A percentile compares a stretch with the other conserved stretches of the same genome.
Evolutionary conservation across 2,888 invertebrate species (phyloP).

Genomic region (Cancer borealis): DNA sequence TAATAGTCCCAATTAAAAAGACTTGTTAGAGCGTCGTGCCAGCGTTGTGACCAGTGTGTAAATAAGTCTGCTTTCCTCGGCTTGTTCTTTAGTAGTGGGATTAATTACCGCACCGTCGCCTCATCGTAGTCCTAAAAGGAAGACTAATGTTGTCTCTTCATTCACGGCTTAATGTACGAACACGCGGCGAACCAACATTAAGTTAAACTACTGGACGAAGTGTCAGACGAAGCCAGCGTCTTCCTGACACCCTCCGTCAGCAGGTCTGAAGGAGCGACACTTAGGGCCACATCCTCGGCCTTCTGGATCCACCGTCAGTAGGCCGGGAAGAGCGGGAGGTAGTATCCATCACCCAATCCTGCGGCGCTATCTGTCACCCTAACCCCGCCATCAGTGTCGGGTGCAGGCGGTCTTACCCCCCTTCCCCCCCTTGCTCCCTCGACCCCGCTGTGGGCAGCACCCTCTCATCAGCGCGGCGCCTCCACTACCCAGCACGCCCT

Average conservation of each 20-base stretch:
- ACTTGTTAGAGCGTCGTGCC: not conserved
- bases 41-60: not conserved
- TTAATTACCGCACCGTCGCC: not conserved
- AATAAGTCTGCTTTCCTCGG: not conserved
- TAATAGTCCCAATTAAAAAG: conserved; percentile 35
- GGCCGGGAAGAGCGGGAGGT: not conserved
- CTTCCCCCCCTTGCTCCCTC: not conserved
- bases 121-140: not conserved
- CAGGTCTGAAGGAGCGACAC: not conserved
- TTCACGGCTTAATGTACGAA: conserved; percentile 15
- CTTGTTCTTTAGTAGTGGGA: not conserved
- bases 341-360: conserved; percentile 26
- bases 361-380: conserved; percentile 43
- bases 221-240: not conserved
- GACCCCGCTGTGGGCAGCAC: not conserved
- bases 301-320: not conserved
- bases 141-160: not conserved
- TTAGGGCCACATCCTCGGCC: not conserved
- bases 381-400: not conserved
- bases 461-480: conserved; percentile 33
- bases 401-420: not conserved
- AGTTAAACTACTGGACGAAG: not conserved
- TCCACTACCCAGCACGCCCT: conserved; percentile 43
- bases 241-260: not conserved
- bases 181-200: not conserved